These are phyloP conservation scores for Harmothoe impar DNA, from an alignment of 2,888 invertebrate species.

Conservation along the genomic window DNA sequence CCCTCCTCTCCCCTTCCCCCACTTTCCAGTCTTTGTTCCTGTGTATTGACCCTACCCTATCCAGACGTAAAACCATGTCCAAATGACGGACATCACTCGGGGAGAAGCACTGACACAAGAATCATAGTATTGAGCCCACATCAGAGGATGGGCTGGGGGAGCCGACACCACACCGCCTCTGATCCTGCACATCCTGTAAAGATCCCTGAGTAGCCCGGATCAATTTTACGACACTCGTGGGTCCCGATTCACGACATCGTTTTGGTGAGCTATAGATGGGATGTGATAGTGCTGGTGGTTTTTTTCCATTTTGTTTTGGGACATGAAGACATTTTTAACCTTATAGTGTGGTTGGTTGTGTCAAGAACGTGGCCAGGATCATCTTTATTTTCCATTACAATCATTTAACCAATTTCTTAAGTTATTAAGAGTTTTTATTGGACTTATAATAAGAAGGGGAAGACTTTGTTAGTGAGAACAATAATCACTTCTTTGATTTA, in stretches of 20 bases:
- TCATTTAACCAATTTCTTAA: no score
- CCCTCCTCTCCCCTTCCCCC: not conserved
- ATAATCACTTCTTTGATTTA: no score
- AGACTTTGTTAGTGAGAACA: no score
- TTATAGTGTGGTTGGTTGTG: no score
- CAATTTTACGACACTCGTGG: conserved; percentile 1
- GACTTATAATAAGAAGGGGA: no score
- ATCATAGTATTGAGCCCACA: conserved; percentile 8
- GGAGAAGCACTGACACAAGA: not conserved
- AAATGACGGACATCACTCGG: not conserved
- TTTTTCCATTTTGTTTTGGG: no score
- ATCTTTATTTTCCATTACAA: no score
- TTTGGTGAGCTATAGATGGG: no score
- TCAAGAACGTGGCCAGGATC: no score
- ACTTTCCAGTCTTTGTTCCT: not conserved
- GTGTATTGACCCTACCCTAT: not conserved
- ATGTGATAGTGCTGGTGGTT: no score
- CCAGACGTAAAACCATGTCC: not conserved
- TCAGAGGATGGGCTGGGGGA: not conserved
- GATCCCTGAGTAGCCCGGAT: not conserved
- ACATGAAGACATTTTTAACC: no score
- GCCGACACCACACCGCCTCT: not conserved
- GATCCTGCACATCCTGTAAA: conserved; percentile 8
- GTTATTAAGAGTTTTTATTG: no score
- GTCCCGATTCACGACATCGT: not conserved